Evolutionary conservation across 1,140 invertebrate species (phyloP).

Genomic region (Bombus huntii): DNA sequence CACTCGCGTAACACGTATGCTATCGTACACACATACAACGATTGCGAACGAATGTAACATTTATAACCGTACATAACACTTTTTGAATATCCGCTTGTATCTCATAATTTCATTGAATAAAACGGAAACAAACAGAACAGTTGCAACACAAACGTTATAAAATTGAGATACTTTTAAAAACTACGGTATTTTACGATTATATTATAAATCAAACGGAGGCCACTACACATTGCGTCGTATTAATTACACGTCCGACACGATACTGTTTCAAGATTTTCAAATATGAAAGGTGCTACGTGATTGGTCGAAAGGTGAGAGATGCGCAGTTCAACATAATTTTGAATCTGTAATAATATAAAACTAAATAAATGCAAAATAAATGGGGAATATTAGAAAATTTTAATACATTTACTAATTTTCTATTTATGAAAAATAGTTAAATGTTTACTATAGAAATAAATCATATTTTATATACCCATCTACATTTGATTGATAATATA

Average conservation of each 20-base stretch:
- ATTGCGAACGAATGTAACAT: background rate
- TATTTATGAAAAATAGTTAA: background rate
- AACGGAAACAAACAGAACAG: background rate
- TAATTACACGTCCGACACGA: background rate
- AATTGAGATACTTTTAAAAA: background rate
- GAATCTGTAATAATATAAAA: background rate
- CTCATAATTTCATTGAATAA: background rate
- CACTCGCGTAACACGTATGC: background rate
- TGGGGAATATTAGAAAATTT: background rate
- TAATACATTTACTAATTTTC: background rate
- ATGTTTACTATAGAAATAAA: background rate
- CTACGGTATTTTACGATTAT: background rate
- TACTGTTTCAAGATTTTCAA: background rate
- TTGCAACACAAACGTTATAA: background rate
- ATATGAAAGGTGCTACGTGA: background rate
- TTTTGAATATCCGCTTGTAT: background rate
- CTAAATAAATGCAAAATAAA: background rate
- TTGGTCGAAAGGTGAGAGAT: background rate
- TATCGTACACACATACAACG: background rate
- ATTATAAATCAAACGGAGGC: background rate
- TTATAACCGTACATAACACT: background rate
- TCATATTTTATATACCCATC: background rate
- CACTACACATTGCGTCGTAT: background rate
- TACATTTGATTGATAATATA: background rate
- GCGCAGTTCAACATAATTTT: background rate